Evolutionary conservation across 1,140 invertebrate genomes (phyloP).

Genomic region (Rhagoletis pomonella): DNA sequence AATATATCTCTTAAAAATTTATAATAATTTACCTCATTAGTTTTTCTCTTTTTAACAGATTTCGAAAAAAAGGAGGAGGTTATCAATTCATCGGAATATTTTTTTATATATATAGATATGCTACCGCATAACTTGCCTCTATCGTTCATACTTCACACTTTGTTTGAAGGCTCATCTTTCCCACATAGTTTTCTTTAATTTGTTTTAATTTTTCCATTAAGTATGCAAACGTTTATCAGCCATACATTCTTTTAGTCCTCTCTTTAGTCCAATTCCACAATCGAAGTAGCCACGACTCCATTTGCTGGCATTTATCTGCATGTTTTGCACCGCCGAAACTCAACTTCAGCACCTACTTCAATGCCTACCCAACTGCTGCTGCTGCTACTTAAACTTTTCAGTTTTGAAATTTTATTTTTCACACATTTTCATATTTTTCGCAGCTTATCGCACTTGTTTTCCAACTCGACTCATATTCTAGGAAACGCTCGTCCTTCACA

Average conservation of each 20-base stretch:
- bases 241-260: not conserved
- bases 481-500: not conserved
- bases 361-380: not conserved
- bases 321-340: not conserved
- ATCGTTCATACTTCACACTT: no score
- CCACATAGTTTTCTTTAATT: no score
- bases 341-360: not conserved
- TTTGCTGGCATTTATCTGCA: constrained; percentile 19
- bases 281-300: not conserved
- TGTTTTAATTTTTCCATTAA: no score
- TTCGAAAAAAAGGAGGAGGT: no score
- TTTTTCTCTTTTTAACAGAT: no score
- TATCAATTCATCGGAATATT: no score
- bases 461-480: not conserved
- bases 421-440: not conserved
- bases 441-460: constrained; percentile 13
- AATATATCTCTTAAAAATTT: no score
- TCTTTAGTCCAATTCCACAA: not conserved
- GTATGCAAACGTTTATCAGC: not conserved
- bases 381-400: constrained; percentile 19
- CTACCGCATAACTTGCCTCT: no score
- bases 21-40: no score
- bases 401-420: not conserved
- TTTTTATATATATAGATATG: no score
- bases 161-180: no score